Evolutionary conservation across 2,888 invertebrate genomes (phyloP), one percentile per base, ranked within the genome.

Genomic region (Pteria penguin): DNA sequence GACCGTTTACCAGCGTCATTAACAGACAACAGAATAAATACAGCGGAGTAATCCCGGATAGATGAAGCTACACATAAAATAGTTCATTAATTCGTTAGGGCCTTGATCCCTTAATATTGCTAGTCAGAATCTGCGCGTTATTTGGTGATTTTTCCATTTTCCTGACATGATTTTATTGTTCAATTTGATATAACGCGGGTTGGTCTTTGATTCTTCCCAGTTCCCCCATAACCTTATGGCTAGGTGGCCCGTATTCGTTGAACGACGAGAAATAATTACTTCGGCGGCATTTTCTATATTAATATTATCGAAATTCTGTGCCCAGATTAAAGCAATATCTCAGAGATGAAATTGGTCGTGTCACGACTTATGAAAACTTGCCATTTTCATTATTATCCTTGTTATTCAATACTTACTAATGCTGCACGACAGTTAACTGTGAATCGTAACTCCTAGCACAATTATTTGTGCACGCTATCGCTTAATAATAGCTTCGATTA

Each of bases 341-440:
- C 60, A 60, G 60, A 60, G 27, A 60, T 60, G 60, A 26, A 60
- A 60, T 27, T 22, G 60, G 26, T 60, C 27, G 60, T 60, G 60
- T 60, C 60, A 60, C 24, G 60, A 60, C 60, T 60, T 60, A 24
- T 60, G 24, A 60, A 60, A 60, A 60, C 27, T 27, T 60, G 60
- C 60, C 60, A 60, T 60, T 60, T 60, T 27, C 60, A 26, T 27
- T 60, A 27, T 27, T 60, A 27, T 60, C 55, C n/a, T n/a, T 3
- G 22, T 55, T 55, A 55, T 55, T 55, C 24, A 55, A 55, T 55
- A 24, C n/a, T 55, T 24, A 55, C n/a, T n/a, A n/a, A n/a, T n/a
- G n/a, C n/a, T n/a, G n/a, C n/a, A n/a, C n/a, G n/a, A n/a, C n/a
- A n/a, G n/a, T n/a, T n/a, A n/a, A n/a, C n/a, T n/a, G n/a, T n/a